A percentile compares a stretch with the other conserved stretches of the same genome.
phyloP scores from a whole-genome alignment of 2,113 vertebrate genomes.

The Mus pahari region DNA sequence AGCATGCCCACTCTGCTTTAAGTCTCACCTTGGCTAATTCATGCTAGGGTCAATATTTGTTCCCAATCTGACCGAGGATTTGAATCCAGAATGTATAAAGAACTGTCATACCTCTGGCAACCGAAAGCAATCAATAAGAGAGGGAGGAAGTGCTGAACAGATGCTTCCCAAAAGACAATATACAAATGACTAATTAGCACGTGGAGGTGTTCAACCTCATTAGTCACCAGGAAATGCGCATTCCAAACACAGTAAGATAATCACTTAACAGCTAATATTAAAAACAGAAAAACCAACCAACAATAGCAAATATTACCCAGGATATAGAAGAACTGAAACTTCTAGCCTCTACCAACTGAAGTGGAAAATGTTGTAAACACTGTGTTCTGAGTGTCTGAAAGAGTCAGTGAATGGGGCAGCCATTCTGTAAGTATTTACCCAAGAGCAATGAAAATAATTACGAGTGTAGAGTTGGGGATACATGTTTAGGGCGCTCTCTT shows the following conservation, averaged over 20 bases:
- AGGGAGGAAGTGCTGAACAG: not conserved
- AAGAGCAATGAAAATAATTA: not conserved
- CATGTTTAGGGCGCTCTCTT: not conserved
- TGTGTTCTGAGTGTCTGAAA: not conserved
- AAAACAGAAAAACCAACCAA: not conserved
- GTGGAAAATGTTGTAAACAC: not conserved
- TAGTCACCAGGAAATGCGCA: not conserved
- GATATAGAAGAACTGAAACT: not conserved
- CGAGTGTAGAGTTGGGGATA: not conserved
- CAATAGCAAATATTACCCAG: not conserved
- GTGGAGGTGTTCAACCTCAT: not conserved
- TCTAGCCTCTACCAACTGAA: not conserved
- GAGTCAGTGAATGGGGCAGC: not conserved
- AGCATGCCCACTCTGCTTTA: not conserved
- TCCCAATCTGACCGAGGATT: not conserved
- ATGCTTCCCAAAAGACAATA: not conserved
- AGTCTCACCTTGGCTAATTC: not conserved
- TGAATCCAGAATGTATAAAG: not conserved
- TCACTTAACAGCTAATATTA: not conserved
- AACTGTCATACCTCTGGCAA: constrained; percentile 8
- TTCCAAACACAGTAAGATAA: constrained; percentile 7
- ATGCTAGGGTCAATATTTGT: not conserved
- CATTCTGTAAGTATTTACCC: not conserved
- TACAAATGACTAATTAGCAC: not conserved
- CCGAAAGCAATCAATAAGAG: constrained; percentile 24